phyloP scores from a whole-genome alignment of 2,113 vertebrate genomes.

The Ptyas mucosa region DNA sequence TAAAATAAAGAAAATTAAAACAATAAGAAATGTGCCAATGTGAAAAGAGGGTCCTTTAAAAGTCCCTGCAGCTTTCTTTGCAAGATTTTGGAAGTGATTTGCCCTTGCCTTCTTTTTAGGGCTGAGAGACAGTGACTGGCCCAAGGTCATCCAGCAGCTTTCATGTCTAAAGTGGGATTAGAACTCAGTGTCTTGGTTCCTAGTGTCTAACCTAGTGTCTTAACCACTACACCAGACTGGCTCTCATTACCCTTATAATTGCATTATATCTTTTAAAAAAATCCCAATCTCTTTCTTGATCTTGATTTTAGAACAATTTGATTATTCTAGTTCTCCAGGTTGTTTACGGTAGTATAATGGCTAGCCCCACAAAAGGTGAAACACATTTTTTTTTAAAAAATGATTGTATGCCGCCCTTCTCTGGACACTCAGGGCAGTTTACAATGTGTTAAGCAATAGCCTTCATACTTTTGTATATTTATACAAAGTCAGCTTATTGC shows the following conservation, averaged over 20 bases:
- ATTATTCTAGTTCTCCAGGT: conserved; percentile 65
- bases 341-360: conserved; percentile 64
- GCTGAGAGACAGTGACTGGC: background rate
- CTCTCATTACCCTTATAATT: background rate
- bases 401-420: no score
- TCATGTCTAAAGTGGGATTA: background rate
- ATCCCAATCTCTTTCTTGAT: conserved; percentile 66
- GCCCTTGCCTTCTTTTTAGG: background rate
- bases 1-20: background rate
- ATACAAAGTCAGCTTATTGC: no score
- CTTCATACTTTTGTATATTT: no score
- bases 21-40: background rate
- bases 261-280: conserved; percentile 36
- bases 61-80: background rate
- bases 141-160: background rate
- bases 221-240: background rate
- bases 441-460: no score
- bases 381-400: no score
- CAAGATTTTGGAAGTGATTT: background rate
- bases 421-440: no score
- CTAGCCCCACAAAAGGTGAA: conserved; percentile 54
- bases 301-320: conserved; percentile 62
- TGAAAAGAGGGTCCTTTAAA: background rate
- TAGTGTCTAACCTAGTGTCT: background rate
- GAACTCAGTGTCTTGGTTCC: background rate